phyloP scores from a whole-genome alignment of 2,888 invertebrate genomes.

The Petrophora chlorosata region DNA sequence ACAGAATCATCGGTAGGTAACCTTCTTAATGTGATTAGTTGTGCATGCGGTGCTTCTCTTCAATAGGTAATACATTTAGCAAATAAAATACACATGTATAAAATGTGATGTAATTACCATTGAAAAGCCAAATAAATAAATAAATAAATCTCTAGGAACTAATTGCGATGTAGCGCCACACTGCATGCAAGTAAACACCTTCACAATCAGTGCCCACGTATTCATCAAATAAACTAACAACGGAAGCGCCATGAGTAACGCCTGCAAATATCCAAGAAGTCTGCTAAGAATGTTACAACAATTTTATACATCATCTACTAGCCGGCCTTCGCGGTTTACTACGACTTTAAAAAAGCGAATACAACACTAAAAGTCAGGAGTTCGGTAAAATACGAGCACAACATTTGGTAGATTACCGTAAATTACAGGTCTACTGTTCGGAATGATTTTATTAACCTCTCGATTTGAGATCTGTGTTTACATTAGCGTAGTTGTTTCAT shows the following conservation, averaged over 20 bases:
- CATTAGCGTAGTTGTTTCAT: constrained; percentile 53
- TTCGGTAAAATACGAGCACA: constrained; percentile 63
- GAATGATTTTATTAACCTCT: constrained; percentile 78
- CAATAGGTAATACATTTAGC: too few relatives aligned
- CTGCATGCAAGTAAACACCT: constrained; percentile 1
- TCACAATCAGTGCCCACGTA: constrained; percentile 23
- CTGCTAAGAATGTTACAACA: constrained; percentile 25
- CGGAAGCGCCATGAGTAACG: constrained; percentile 37
- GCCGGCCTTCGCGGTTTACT: constrained; percentile 65
- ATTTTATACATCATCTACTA: constrained; percentile 43
- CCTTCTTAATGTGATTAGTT: too few relatives aligned
- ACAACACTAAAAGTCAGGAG: constrained; percentile 74
- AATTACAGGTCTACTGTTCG: constrained; percentile 57
- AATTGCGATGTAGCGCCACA: background rate
- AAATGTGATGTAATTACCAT: too few relatives aligned
- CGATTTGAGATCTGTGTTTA: constrained; percentile 61
- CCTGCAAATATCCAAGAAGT: constrained; percentile 30
- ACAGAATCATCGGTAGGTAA: too few relatives aligned
- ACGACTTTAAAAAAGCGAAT: constrained; percentile 69
- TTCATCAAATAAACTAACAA: constrained; percentile 29
- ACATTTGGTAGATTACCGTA: constrained; percentile 49
- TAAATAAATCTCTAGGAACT: too few relatives aligned
- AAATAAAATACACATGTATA: too few relatives aligned
- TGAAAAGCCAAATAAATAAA: too few relatives aligned
- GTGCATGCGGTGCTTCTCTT: too few relatives aligned